phyloP scores from a whole-genome alignment of 2,888 invertebrate genomes.

The Octonoba sinensis region DNA sequence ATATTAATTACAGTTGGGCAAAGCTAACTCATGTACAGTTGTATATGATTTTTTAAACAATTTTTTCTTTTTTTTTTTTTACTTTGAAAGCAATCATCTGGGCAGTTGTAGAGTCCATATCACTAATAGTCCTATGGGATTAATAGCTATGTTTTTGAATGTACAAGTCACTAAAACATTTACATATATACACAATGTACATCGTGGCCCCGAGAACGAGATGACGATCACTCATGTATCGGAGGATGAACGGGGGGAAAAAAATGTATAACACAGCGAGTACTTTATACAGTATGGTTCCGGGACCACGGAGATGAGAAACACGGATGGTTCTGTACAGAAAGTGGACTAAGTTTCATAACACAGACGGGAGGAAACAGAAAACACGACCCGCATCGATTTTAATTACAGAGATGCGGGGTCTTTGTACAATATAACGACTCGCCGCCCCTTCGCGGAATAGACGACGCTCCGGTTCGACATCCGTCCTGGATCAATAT shows the following conservation, averaged over 20 bases:
- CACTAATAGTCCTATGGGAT: slow-evolving; percentile 61
- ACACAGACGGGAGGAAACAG: slow-evolving; percentile 46
- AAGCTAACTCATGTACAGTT: slow-evolving; percentile 59
- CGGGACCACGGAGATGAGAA: slow-evolving; percentile 41
- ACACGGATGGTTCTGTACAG: slow-evolving; percentile 54
- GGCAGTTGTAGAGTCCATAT: slow-evolving; percentile 61
- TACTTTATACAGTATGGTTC: slow-evolving; percentile 53
- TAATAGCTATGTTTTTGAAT: slow-evolving; percentile 58
- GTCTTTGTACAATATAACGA: slow-evolving; percentile 19
- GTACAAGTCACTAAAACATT: slow-evolving; percentile 64
- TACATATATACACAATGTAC: slow-evolving; percentile 65
- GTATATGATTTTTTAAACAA: slow-evolving; percentile 23
- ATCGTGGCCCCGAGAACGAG: slow-evolving; percentile 36
- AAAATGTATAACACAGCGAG: slow-evolving; percentile 34
- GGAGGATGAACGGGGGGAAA: slow-evolving; percentile 12
- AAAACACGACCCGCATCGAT: slow-evolving; percentile 46
- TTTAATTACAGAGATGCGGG: slow-evolving; percentile 28
- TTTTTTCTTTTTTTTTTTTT: slow-evolving; percentile 18
- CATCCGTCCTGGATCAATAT: slow-evolving; percentile 5
- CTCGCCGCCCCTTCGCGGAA: background rate
- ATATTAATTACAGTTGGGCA: slow-evolving; percentile 48
- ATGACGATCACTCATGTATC: slow-evolving; percentile 20
- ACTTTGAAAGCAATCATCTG: slow-evolving; percentile 64
- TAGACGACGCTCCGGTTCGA: background rate
- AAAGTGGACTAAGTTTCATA: slow-evolving; percentile 47